Conservation (phyloP, 2,888 invertebrate genomes). For the Julus scanicus region DNA sequence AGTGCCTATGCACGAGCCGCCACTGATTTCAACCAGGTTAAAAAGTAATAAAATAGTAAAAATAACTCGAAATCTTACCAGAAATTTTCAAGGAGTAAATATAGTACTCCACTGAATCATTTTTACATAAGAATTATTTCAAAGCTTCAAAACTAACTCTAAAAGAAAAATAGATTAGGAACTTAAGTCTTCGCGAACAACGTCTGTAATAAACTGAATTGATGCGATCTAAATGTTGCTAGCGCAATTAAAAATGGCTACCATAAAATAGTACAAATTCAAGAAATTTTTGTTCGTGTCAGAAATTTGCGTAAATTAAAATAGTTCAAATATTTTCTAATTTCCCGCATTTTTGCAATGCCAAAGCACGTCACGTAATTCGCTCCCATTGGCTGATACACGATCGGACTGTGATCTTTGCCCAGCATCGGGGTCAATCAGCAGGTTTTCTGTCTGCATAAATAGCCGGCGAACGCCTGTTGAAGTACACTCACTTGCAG, state of each 20-base stretch:
- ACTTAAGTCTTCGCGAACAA: not conserved
- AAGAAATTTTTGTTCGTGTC: not conserved
- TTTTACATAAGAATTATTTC: too few relatives aligned
- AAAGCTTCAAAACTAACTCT: too few relatives aligned
- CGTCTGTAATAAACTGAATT: not conserved
- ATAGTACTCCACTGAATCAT: too few relatives aligned
- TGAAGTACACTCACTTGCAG: not conserved
- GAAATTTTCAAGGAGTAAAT: too few relatives aligned
- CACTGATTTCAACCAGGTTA: too few relatives aligned
- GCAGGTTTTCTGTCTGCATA: not conserved
- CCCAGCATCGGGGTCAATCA: not conserved
- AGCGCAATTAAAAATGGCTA: not conserved
- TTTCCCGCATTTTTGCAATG: constrained; percentile 17
- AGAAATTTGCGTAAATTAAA: not conserved
- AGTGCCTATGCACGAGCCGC: too few relatives aligned
- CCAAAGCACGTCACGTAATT: not conserved
- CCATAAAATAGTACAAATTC: not conserved
- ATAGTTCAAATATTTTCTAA: not conserved
- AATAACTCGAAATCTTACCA: too few relatives aligned
- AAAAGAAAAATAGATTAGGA: not conserved
- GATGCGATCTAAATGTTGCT: not conserved
- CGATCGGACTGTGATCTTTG: not conserved
- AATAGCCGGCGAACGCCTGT: not conserved
- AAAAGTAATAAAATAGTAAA: too few relatives aligned
- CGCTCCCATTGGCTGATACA: not conserved